phyloP scores from a whole-genome alignment of 1,140 invertebrate species.

The Papilio dardanus region DNA sequence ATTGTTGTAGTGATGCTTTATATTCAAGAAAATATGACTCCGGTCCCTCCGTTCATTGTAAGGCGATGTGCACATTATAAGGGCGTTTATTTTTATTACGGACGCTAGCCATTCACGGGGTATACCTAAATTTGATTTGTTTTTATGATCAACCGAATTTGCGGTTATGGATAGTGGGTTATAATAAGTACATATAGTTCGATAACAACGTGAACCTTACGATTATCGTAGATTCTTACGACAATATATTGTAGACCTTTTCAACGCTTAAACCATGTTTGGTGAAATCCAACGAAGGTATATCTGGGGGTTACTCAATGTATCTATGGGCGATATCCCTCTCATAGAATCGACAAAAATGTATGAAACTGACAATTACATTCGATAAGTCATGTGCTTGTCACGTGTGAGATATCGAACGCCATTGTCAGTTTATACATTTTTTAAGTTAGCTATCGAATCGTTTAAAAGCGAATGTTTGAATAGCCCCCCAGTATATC shows the following conservation, averaged over 20 bases:
- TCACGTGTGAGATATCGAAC: no score
- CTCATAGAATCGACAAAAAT: no score
- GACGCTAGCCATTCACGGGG: conserved; percentile 20
- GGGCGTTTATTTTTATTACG: conserved; percentile 22
- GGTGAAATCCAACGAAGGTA: neutral
- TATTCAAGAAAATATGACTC: conserved; percentile 32
- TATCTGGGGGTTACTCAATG: no score
- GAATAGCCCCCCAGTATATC: no score
- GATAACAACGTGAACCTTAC: conserved; percentile 17
- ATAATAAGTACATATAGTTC: conserved; percentile 4
- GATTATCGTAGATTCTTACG: conserved; percentile 2
- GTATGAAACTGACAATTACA: no score
- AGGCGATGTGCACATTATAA: conserved; percentile 24
- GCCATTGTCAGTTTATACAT: no score
- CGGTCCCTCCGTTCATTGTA: conserved; percentile 17
- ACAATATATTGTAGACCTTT: neutral
- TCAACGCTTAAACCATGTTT: neutral
- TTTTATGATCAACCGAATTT: conserved; percentile 11
- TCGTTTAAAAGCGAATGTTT: no score
- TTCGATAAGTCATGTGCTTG: no score
- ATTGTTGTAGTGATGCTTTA: conserved; percentile 17
- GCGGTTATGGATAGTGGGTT: conserved; percentile 5
- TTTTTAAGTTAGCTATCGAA: no score
- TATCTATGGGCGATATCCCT: no score
- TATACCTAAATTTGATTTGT: conserved; percentile 32